These are phyloP conservation scores for Seriola dumerili DNA, from an alignment of 2,113 vertebrate genomes.

Conservation along the genomic window DNA sequence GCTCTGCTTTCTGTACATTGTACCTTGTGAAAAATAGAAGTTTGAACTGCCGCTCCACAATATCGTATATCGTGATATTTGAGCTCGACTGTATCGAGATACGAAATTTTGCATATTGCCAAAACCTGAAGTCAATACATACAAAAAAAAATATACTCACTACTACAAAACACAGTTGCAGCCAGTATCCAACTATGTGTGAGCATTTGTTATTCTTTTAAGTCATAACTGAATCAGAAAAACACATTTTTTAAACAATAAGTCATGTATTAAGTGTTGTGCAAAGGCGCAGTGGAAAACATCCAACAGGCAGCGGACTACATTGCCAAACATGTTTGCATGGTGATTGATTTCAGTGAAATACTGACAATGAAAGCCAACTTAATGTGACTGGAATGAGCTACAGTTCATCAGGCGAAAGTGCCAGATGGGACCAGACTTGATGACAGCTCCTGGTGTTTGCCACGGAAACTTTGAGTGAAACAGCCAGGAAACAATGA, in stretches of 20 bases:
- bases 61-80: too few relatives aligned
- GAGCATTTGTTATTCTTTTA: neutral
- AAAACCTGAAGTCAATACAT: too few relatives aligned
- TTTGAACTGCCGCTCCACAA: too few relatives aligned
- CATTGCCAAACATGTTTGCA: constrained; percentile 8
- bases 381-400: constrained; percentile 27
- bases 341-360: constrained; percentile 10
- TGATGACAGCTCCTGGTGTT: constrained; percentile 28
- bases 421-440: constrained; percentile 20
- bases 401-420: constrained; percentile 8
- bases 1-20: too few relatives aligned
- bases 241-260: neutral
- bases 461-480: constrained; percentile 11
- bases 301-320: neutral
- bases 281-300: neutral
- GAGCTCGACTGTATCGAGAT: too few relatives aligned
- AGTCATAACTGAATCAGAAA: neutral
- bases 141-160: neutral
- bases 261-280: neutral
- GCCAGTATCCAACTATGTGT: neutral
- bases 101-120: too few relatives aligned
- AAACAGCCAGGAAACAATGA: neutral
- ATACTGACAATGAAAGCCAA: neutral
- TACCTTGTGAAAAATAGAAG: too few relatives aligned
- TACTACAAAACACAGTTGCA: neutral